These are phyloP conservation scores for Brachionus paranguensis DNA, from an alignment of 1,140 invertebrate species.

Conservation along the genomic window DNA sequence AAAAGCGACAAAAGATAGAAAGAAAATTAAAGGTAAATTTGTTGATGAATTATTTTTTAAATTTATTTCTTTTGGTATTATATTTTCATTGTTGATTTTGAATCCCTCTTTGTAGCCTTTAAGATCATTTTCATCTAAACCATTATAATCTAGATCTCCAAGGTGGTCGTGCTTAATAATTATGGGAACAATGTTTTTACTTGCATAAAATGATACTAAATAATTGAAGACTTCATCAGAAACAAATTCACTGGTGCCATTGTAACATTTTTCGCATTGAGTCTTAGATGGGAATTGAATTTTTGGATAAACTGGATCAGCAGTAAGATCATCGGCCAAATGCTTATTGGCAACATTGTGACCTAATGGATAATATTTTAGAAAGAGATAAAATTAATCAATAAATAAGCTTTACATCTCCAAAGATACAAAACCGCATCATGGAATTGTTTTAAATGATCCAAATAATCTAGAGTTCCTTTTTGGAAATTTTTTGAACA, in stretches of 20 bases:
- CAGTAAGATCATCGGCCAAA: slow-evolving; percentile 73
- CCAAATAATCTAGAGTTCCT: slow-evolving; percentile 63
- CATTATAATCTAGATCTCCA: background rate
- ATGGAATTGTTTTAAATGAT: slow-evolving; percentile 64
- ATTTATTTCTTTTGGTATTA: background rate
- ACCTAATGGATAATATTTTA: slow-evolving; percentile 58
- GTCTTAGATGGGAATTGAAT: slow-evolving; percentile 72
- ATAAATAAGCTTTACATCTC: slow-evolving; percentile 65
- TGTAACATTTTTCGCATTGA: slow-evolving; percentile 67
- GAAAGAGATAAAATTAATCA: no score
- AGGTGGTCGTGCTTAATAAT: background rate
- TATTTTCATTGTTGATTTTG: background rate
- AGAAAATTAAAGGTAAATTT: background rate
- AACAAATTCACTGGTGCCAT: background rate
- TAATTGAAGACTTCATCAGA: background rate
- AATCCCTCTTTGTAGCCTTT: background rate
- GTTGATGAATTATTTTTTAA: background rate
- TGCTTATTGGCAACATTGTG: slow-evolving; percentile 68
- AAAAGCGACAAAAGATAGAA: background rate
- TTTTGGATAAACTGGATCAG: slow-evolving; percentile 84
- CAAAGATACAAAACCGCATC: slow-evolving; percentile 86
- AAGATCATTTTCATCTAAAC: background rate
- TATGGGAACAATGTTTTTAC: background rate
- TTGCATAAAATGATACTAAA: background rate
- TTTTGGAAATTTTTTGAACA: slow-evolving; percentile 77